Evolutionary conservation across 2,888 invertebrate species (phyloP).

Genomic region (Cremastinae sp.): DNA sequence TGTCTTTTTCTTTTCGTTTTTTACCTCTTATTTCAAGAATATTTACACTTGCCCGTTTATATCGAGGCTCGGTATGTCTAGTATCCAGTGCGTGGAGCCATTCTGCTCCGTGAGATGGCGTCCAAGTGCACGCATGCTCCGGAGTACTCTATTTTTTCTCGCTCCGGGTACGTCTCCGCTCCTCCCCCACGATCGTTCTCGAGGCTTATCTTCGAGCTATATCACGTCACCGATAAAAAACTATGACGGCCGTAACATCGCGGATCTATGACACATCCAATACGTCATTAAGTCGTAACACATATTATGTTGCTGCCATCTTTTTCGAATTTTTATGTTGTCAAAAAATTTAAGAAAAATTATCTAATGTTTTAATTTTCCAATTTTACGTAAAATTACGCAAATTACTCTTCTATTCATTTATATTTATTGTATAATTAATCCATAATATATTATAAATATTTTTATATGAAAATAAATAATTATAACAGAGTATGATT

Average conservation of each 20-base stretch:
- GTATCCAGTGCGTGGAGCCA: slow-evolving; percentile 9
- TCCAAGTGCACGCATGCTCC: slow-evolving; percentile 35
- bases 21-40: background rate
- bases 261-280: too few relatives aligned
- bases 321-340: too few relatives aligned
- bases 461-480: too few relatives aligned
- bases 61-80: background rate
- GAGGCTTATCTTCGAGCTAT: background rate
- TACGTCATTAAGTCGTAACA: too few relatives aligned
- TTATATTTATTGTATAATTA: background rate
- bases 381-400: background rate
- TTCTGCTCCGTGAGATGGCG: slow-evolving; percentile 10
- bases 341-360: too few relatives aligned
- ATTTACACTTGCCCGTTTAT: background rate
- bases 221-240: slow-evolving; percentile 18
- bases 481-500: too few relatives aligned
- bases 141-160: background rate
- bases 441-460: too few relatives aligned
- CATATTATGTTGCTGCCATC: too few relatives aligned
- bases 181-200: background rate
- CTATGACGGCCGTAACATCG: background rate
- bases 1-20: slow-evolving; percentile 1
- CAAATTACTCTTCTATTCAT: background rate
- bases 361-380: too few relatives aligned
- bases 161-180: background rate